Percentiles rank a stretch among this genome's conserved stretches.
These are phyloP conservation scores for Tauraco erythrolophus DNA, from an alignment of 2,113 vertebrate species.

Conservation along the genomic window DNA sequence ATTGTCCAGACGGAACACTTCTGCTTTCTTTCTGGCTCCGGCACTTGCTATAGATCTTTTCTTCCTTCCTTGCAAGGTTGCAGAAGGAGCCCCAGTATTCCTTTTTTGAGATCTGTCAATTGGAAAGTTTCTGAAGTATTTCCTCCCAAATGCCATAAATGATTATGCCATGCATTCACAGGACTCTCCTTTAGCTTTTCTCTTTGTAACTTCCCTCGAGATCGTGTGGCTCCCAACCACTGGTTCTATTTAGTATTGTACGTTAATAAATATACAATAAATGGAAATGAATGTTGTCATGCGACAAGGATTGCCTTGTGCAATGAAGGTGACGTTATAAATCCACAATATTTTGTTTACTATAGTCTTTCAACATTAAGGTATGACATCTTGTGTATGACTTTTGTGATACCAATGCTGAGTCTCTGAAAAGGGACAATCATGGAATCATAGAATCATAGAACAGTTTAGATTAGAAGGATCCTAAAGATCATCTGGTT, in stretches of 20 bases:
- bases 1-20: background rate
- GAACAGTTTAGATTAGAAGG: too few relatives aligned
- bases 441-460: too few relatives aligned
- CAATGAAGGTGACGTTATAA: background rate
- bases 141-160: background rate
- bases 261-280: slow-evolving; percentile 1
- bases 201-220: background rate
- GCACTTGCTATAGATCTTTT: background rate
- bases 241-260: slow-evolving; percentile 50
- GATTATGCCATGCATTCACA: background rate
- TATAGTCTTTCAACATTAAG: background rate
- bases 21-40: background rate
- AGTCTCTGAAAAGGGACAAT: background rate
- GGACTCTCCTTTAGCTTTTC: background rate
- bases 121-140: background rate
- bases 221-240: background rate
- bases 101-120: background rate
- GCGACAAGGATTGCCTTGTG: slow-evolving; percentile 21
- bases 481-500: too few relatives aligned
- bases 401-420: background rate
- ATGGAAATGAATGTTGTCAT: background rate
- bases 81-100: background rate
- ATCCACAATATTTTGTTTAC: slow-evolving; percentile 34
- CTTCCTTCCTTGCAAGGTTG: background rate
- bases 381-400: background rate